Evolutionary conservation across 2,113 vertebrate genomes (phyloP).

Genomic region (Amblyornis subalaris): DNA sequence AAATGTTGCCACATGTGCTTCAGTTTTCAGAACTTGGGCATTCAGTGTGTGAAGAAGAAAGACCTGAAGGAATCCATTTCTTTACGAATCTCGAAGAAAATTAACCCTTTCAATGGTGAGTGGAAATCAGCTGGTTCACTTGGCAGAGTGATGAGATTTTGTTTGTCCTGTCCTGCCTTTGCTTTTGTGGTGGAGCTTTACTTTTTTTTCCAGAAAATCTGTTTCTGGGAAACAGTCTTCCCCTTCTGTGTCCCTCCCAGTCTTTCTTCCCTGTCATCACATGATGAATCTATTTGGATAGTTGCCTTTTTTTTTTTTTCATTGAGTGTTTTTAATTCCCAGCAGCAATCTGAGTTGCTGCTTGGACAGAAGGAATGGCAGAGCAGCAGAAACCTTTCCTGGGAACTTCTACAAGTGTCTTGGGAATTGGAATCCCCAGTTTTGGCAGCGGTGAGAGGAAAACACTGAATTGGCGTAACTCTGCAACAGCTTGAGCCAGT

Average conservation of each 20-base stretch:
- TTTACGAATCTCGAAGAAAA: constrained; percentile 83
- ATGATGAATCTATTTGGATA: not conserved
- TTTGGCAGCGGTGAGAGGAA: not conserved
- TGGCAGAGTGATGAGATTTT: not conserved
- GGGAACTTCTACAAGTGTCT: not conserved
- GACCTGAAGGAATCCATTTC: constrained; percentile 92
- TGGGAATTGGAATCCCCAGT: not conserved
- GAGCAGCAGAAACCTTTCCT: not conserved
- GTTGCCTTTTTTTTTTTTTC: not conserved
- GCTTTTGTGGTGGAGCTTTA: not conserved
- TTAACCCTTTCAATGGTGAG: constrained; percentile 95
- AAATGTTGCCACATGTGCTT: constrained; percentile 30
- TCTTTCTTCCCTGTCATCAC: not conserved
- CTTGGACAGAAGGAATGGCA: not conserved
- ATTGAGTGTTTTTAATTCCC: not conserved
- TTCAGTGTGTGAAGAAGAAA: constrained; percentile 95
- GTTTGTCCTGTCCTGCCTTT: not conserved
- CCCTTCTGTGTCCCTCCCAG: not conserved
- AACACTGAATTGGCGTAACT: not conserved
- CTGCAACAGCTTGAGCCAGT: not conserved
- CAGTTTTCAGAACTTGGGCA: constrained; percentile 97
- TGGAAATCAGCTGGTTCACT: not conserved
- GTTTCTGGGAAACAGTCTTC: not conserved
- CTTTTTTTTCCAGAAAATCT: not conserved
- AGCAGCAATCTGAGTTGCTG: not conserved